These are phyloP conservation scores for Sanderia malayensis DNA, from an alignment of 30 jellyfish, hydroid and myxozoan genomes.

Conservation along the genomic window DNA sequence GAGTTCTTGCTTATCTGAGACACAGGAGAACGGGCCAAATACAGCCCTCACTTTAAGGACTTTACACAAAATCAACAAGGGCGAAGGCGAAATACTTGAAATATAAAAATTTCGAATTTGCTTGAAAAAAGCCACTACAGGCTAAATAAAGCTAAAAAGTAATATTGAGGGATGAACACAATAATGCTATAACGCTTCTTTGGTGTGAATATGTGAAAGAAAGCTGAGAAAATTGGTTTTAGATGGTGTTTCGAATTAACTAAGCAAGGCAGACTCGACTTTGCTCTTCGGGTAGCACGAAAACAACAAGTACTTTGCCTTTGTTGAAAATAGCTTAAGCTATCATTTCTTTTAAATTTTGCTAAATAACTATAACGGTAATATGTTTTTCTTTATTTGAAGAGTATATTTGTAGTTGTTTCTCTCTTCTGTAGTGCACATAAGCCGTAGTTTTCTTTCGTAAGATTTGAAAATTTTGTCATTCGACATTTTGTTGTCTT, in stretches of 20 bases:
- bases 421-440: too few relatives aligned
- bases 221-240: too few relatives aligned
- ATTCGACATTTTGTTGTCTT: not conserved
- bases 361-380: too few relatives aligned
- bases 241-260: too few relatives aligned
- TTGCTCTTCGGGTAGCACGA: too few relatives aligned
- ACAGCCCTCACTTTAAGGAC: slow-evolving; percentile 35
- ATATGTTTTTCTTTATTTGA: too few relatives aligned
- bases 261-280: too few relatives aligned
- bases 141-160: not conserved
- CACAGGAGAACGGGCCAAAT: slow-evolving; percentile 45
- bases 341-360: too few relatives aligned
- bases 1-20: slow-evolving; percentile 33
- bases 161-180: not conserved
- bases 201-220: not conserved
- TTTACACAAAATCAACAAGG: not conserved
- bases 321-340: not conserved
- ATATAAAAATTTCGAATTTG: not conserved
- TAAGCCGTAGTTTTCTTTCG: too few relatives aligned
- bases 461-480: not conserved
- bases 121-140: not conserved
- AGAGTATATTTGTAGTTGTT: too few relatives aligned
- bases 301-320: not conserved
- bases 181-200: too few relatives aligned
- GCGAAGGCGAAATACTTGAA: slow-evolving; percentile 3